Conservation (phyloP, 2,888 invertebrate species). For the Halocaridina rubra region DNA sequence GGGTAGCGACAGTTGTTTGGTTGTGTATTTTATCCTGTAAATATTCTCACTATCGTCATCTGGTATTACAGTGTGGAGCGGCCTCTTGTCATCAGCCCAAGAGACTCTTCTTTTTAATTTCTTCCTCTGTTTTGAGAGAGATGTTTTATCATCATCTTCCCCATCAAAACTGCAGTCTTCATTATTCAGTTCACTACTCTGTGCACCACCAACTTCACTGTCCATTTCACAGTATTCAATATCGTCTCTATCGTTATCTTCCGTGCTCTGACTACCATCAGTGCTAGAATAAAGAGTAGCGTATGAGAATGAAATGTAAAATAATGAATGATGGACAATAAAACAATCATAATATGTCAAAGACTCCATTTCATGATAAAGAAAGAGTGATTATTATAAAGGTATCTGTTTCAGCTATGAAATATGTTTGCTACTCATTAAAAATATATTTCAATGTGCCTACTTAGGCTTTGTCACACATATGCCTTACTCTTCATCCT, state of each 20-base stretch:
- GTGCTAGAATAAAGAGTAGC: not conserved
- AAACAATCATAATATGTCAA: too few relatives aligned
- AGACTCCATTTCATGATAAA: too few relatives aligned
- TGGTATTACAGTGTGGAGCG: constrained; percentile 24
- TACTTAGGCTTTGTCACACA: too few relatives aligned
- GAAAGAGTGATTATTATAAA: too few relatives aligned
- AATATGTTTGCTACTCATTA: too few relatives aligned
- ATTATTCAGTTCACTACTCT: not conserved
- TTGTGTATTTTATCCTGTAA: constrained; percentile 17
- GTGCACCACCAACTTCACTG: not conserved
- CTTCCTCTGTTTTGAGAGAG: not conserved
- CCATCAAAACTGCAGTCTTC: not conserved
- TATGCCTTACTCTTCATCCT: not conserved
- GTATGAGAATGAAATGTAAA: too few relatives aligned
- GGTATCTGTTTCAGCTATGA: too few relatives aligned
- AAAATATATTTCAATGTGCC: too few relatives aligned
- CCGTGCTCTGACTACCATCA: not conserved
- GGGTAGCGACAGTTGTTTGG: not conserved
- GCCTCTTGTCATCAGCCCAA: constrained; percentile 53
- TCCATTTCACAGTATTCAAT: not conserved
- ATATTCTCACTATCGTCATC: constrained; percentile 15
- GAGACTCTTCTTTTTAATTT: constrained; percentile 48
- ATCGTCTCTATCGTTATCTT: not conserved
- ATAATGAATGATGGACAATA: too few relatives aligned
- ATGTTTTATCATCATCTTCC: not conserved